phyloP scores from a whole-genome alignment of 1,140 invertebrate genomes.

The Drosophila trapezifrons region DNA sequence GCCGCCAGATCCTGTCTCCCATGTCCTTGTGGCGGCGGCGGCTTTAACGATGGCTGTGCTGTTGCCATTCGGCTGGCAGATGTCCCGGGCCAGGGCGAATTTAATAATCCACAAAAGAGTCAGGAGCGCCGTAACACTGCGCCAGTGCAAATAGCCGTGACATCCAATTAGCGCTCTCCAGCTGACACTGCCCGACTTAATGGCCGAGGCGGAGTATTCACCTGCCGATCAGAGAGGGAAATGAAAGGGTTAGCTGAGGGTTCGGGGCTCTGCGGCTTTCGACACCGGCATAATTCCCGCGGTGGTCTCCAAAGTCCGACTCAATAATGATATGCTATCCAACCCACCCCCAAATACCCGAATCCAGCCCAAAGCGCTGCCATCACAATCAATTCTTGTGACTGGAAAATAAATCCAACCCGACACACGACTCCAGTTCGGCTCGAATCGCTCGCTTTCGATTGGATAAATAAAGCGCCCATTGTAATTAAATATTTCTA shows the following conservation, averaged over 20 bases:
- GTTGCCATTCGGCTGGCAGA: conserved; percentile 48
- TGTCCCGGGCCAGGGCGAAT: conserved; percentile 57
- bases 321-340: conserved; percentile 18
- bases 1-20: conserved; percentile 2
- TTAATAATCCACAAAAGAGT: conserved; percentile 82
- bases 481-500: conserved; percentile 79
- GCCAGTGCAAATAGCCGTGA: conserved; percentile 73
- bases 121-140: conserved; percentile 70
- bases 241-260: conserved; percentile 22
- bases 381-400: conserved; percentile 44
- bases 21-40: conserved; percentile 21
- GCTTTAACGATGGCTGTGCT: background rate
- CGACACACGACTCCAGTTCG: conserved; percentile 15
- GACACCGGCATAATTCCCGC: conserved; percentile 25
- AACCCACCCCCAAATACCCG: conserved; percentile 1
- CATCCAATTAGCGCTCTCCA: conserved; percentile 76
- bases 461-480: conserved; percentile 60
- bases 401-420: conserved; percentile 31
- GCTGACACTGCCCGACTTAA: conserved; percentile 77
- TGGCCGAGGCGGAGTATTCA: conserved; percentile 84
- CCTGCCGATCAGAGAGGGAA: conserved; percentile 64
- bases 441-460: conserved; percentile 18
- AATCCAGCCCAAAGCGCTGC: conserved; percentile 6
- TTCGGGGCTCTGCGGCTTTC: conserved; percentile 14
- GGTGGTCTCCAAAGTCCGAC: conserved; percentile 12